A percentile compares a stretch with the other conserved stretches of the same genome.
Evolutionary conservation across 1,140 invertebrate species (phyloP).

Genomic region (Ooceraea biroi): DNA sequence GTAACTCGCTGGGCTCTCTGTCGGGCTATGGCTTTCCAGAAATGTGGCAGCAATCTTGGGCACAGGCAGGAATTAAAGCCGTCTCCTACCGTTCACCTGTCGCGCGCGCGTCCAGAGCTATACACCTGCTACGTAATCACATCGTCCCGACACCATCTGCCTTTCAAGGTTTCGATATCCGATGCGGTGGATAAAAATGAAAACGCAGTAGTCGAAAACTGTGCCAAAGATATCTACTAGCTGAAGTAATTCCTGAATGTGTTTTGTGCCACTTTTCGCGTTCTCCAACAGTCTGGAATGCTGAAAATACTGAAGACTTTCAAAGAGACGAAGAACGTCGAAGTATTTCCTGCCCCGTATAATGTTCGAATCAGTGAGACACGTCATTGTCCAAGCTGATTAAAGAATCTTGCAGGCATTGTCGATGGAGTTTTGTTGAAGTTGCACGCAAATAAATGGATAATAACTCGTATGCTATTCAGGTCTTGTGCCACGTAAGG

Average conservation of each 20-base stretch:
- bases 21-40: background rate
- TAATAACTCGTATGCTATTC: slow-evolving; percentile 7
- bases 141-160: slow-evolving; percentile 60
- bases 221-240: too few relatives aligned
- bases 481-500: background rate
- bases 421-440: background rate
- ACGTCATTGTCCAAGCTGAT: background rate
- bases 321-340: too few relatives aligned
- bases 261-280: too few relatives aligned
- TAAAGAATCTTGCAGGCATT: background rate
- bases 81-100: slow-evolving; percentile 70
- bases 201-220: background rate
- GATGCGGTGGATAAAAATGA: slow-evolving; percentile 32
- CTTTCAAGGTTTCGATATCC: slow-evolving; percentile 30
- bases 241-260: too few relatives aligned
- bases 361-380: too few relatives aligned
- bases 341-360: too few relatives aligned
- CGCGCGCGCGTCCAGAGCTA: slow-evolving; percentile 10
- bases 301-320: too few relatives aligned
- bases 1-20: too few relatives aligned
- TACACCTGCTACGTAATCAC: slow-evolving; percentile 74
- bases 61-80: slow-evolving; percentile 28
- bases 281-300: too few relatives aligned
- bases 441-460: background rate
- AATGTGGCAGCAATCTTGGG: background rate